phyloP scores from a whole-genome alignment of 2,113 vertebrate genomes.

The Cebidichthys violaceus region DNA sequence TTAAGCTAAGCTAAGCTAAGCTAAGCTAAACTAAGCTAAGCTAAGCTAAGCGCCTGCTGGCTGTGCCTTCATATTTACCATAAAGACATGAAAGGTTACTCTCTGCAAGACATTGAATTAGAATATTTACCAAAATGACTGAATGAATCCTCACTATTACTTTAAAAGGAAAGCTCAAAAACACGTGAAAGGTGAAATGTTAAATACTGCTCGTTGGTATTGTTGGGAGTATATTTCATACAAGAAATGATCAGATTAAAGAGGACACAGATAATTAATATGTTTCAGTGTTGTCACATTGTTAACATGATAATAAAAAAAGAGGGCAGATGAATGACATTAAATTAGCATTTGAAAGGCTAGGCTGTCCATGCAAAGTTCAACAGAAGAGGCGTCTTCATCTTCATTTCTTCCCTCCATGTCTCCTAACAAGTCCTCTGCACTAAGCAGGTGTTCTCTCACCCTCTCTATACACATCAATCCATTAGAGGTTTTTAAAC shows the following conservation, averaged over 20 bases:
- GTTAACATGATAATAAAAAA: constrained; percentile 47
- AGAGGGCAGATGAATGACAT: constrained; percentile 27
- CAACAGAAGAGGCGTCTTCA: neutral
- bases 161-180: neutral
- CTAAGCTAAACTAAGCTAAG: neutral
- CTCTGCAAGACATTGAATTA: neutral
- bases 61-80: neutral
- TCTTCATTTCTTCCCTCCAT: neutral
- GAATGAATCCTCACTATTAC: neutral
- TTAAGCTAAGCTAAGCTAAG: neutral
- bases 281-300: constrained; percentile 46
- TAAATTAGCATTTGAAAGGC: constrained; percentile 68
- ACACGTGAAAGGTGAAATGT: neutral
- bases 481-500: neutral
- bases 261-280: constrained; percentile 7
- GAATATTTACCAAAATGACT: neutral
- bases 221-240: neutral
- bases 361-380: neutral
- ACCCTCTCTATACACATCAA: neutral
- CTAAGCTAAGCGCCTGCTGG: neutral
- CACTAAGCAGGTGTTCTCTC: neutral
- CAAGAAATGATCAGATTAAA: neutral
- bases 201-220: neutral
- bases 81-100: neutral
- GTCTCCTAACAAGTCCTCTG: neutral